phyloP scores from a whole-genome alignment of 2,113 vertebrate species.

The Erpornis zantholeuca region DNA sequence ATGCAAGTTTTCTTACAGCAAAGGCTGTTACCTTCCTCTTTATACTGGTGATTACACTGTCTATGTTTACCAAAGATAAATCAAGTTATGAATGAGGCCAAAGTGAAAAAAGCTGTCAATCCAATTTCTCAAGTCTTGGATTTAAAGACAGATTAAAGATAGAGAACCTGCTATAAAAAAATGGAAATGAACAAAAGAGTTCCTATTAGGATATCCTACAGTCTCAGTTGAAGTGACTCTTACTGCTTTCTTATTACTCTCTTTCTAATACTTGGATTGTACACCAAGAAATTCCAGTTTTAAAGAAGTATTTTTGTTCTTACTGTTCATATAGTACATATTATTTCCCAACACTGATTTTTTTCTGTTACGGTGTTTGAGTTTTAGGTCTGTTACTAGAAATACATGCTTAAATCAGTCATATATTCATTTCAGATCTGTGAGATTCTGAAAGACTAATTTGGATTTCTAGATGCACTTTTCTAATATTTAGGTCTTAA shows the following conservation, averaged over 20 bases:
- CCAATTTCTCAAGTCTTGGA: not conserved
- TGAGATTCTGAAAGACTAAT: not conserved
- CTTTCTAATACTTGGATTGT: not conserved
- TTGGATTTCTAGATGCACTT: not conserved
- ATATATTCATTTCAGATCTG: not conserved
- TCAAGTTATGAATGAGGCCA: not conserved
- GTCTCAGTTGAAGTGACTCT: not conserved
- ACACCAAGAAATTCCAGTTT: not conserved
- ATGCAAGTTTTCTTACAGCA: not conserved
- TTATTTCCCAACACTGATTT: not conserved
- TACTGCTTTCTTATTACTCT: not conserved
- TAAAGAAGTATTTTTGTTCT: not conserved
- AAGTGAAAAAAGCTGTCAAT: not conserved
- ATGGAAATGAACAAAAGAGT: not conserved
- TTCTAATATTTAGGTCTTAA: not conserved
- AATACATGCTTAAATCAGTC: not conserved
- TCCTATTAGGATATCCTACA: not conserved
- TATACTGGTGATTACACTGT: not conserved
- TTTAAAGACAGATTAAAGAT: not conserved
- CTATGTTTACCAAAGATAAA: not conserved
- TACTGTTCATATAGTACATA: not conserved
- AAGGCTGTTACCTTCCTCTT: not conserved
- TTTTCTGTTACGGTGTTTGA: not conserved
- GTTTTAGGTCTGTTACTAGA: not conserved
- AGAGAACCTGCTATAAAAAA: not conserved